Conservation (phyloP, 2,113 vertebrate species). For the Chrysochloris asiatica region DNA sequence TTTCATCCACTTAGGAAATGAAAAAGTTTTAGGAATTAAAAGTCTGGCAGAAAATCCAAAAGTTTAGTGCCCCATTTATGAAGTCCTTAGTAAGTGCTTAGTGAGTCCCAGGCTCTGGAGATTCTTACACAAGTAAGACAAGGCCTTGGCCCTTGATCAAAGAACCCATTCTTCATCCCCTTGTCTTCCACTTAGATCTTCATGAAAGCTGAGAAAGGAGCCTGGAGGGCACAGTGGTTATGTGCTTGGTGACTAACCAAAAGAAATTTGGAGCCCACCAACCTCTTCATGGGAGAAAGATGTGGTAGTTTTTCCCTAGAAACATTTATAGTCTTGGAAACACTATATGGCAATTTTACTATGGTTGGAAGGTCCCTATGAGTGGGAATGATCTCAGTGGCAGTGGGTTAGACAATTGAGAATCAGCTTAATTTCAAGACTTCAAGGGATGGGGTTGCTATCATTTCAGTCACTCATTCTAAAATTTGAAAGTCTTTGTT, state of each 20-base stretch:
- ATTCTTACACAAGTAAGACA: rapidly evolving
- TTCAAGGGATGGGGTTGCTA: neutral
- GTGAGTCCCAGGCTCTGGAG: neutral
- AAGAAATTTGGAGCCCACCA: no score
- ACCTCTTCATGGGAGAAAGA: no score
- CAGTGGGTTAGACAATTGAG: no score
- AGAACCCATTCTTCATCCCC: neutral
- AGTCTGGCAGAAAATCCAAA: neutral
- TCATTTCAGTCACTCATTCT: neutral
- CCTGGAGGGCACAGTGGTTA: no score
- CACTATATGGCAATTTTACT: no score
- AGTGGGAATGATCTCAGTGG: no score
- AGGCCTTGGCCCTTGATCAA: neutral
- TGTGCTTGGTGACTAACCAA: no score
- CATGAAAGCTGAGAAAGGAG: neutral
- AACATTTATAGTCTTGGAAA: no score
- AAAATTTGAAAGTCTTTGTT: neutral
- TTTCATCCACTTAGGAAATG: neutral
- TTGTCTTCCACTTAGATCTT: neutral
- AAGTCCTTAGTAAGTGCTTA: neutral
- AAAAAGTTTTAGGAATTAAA: neutral
- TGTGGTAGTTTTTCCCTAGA: no score
- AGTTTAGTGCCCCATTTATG: neutral
- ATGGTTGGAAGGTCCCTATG: no score
- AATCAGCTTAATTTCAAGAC: neutral